Percentiles rank a stretch among this genome's conserved stretches.
Evolutionary conservation across 2,113 vertebrate species (phyloP).

Genomic region (Rhipidura dahli): DNA sequence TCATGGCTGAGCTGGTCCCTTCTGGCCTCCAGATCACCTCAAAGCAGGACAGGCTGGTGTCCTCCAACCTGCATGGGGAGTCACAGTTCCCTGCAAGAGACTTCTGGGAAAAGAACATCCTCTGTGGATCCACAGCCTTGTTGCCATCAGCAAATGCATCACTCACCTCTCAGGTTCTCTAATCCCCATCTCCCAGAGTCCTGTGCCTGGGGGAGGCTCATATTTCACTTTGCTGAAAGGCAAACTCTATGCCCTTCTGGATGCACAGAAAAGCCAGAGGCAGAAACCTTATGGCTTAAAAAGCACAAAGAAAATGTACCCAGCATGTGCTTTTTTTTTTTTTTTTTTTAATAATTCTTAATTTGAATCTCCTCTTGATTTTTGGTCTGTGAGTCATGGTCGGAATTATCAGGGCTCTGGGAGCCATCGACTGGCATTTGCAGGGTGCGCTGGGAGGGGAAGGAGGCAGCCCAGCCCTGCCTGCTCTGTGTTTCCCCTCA

Average conservation of each 20-base stretch:
- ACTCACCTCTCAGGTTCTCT: background rate
- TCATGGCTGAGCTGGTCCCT: background rate
- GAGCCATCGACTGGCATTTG: conserved; percentile 22
- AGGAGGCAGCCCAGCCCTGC: conserved; percentile 13
- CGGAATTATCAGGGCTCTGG: background rate
- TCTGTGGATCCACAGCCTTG: background rate
- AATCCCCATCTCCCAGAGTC: background rate
- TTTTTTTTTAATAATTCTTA: background rate
- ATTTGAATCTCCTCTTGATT: background rate
- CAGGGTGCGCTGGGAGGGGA: conserved; percentile 4
- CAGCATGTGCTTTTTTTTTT: background rate
- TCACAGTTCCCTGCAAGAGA: background rate
- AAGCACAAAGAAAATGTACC: background rate
- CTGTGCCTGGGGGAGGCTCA: background rate
- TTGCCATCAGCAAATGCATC: background rate
- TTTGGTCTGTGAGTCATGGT: conserved; percentile 21
- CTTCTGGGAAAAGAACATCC: background rate
- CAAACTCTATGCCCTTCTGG: background rate
- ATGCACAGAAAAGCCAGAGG: background rate
- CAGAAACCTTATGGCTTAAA: background rate
- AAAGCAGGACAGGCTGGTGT: rapidly evolving
- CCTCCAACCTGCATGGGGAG: background rate
- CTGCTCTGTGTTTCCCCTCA: conserved; percentile 27
- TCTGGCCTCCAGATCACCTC: background rate
- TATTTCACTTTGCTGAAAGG: conserved; percentile 4